A percentile compares a stretch with the other conserved stretches of the same genome.
Evolutionary conservation across 2,113 vertebrate genomes (phyloP).

Genomic region (Carassius carassius): DNA sequence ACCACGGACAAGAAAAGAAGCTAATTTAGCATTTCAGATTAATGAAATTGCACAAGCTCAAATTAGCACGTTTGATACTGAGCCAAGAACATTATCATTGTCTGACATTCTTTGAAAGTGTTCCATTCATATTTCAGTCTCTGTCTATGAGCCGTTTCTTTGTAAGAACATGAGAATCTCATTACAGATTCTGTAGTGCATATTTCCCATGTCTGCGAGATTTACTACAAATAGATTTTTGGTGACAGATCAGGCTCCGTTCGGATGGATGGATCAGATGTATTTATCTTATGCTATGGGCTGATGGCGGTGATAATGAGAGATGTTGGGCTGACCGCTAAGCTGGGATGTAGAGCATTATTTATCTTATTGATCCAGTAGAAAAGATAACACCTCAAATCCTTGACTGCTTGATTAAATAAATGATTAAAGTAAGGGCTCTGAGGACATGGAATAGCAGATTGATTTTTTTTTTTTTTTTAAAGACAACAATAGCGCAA

Average conservation of each 20-base stretch:
- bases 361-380: slow-evolving; percentile 58
- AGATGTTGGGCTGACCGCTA: slow-evolving; percentile 42
- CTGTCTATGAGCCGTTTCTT: not conserved
- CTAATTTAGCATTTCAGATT: slow-evolving; percentile 33
- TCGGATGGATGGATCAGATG: slow-evolving; percentile 34
- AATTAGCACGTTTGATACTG: slow-evolving; percentile 5
- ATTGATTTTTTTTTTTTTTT: slow-evolving; percentile 11
- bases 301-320: slow-evolving; percentile 48
- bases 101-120: slow-evolving; percentile 25
- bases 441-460: slow-evolving; percentile 27
- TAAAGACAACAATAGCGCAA: slow-evolving; percentile 13
- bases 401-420: slow-evolving; percentile 51
- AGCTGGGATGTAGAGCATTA: slow-evolving; percentile 48
- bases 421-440: slow-evolving; percentile 50
- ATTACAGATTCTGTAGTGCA: slow-evolving; percentile 39
- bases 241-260: slow-evolving; percentile 30
- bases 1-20: slow-evolving; percentile 1
- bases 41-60: slow-evolving; percentile 6
- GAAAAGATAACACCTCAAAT: slow-evolving; percentile 53
- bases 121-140: slow-evolving; percentile 25
- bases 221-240: slow-evolving; percentile 42
- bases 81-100: slow-evolving; percentile 19
- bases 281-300: slow-evolving; percentile 52
- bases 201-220: slow-evolving; percentile 40
- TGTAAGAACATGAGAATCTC: not conserved